These are phyloP conservation scores for Scaptomyza pallida DNA, from an alignment of 1,140 invertebrate genomes.

Conservation along the genomic window DNA sequence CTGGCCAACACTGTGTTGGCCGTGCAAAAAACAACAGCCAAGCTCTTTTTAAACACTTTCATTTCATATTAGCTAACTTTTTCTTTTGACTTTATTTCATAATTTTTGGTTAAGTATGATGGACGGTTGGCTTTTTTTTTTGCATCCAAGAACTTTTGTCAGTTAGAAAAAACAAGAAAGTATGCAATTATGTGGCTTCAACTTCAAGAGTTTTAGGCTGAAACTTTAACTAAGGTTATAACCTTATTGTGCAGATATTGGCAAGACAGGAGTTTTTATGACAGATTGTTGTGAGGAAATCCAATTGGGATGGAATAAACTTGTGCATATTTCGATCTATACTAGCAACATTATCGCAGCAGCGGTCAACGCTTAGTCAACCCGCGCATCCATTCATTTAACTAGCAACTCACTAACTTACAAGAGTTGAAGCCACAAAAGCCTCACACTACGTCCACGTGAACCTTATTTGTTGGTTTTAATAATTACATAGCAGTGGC, in stretches of 20 bases:
- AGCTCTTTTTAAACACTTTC: constrained; percentile 3
- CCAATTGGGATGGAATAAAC: too few species aligned
- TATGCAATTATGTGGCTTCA: too few species aligned
- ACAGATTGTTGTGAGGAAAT: too few species aligned
- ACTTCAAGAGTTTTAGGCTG: too few species aligned
- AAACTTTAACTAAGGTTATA: too few species aligned
- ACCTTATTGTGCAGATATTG: too few species aligned
- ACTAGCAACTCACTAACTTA: neutral
- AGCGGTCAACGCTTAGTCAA: constrained; percentile 61
- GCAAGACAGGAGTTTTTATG: too few species aligned
- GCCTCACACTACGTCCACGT: constrained; percentile 50
- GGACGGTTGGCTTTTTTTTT: neutral
- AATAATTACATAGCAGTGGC: constrained; percentile 76
- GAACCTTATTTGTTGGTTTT: constrained; percentile 83
- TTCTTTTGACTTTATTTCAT: neutral
- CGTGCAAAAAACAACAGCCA: constrained; percentile 2
- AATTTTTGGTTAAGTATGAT: neutral
- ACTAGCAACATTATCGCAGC: too few species aligned
- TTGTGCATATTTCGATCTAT: too few species aligned
- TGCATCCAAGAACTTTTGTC: neutral
- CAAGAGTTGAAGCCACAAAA: constrained; percentile 20
- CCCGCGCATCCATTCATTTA: constrained; percentile 9
- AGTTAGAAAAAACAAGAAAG: too few species aligned
- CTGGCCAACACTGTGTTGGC: constrained; percentile 31
- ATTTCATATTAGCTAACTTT: neutral